Conservation (phyloP, 2,113 vertebrate species). For the Lepus timidus region DNA sequence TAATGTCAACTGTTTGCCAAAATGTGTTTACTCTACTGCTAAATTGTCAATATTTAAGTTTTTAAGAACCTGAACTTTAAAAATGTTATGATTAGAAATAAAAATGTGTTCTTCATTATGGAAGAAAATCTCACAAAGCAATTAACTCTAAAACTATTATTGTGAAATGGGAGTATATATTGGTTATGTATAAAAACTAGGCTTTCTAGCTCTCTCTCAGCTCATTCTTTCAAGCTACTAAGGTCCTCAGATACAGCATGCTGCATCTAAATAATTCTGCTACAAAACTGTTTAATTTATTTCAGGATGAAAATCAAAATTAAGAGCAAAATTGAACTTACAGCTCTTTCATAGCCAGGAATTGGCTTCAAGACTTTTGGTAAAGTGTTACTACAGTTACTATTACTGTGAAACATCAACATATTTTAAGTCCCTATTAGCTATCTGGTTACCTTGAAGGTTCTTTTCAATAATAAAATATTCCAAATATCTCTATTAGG, state of each 20-base stretch:
- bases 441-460: constrained; percentile 2
- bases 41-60: constrained; percentile 29
- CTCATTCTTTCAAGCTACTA: constrained; percentile 35
- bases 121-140: constrained; percentile 47
- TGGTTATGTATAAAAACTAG: background rate
- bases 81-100: background rate
- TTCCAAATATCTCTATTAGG: constrained; percentile 5
- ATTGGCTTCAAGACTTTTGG: constrained; percentile 2
- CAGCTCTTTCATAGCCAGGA: background rate
- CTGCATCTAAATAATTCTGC: constrained; percentile 31
- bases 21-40: background rate
- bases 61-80: constrained; percentile 55
- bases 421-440: background rate
- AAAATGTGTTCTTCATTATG: background rate
- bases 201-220: background rate
- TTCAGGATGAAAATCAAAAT: constrained; percentile 54
- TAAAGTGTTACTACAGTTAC: background rate
- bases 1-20: constrained; percentile 57
- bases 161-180: background rate
- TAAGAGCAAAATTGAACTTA: constrained; percentile 51
- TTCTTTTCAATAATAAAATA: constrained; percentile 42
- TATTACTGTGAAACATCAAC: background rate
- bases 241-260: constrained; percentile 31
- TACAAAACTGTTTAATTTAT: constrained; percentile 43
- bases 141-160: constrained; percentile 38